These are phyloP conservation scores for Coregonus clupeaformis DNA, from an alignment of 2,113 vertebrate species.

Conservation along the genomic window DNA sequence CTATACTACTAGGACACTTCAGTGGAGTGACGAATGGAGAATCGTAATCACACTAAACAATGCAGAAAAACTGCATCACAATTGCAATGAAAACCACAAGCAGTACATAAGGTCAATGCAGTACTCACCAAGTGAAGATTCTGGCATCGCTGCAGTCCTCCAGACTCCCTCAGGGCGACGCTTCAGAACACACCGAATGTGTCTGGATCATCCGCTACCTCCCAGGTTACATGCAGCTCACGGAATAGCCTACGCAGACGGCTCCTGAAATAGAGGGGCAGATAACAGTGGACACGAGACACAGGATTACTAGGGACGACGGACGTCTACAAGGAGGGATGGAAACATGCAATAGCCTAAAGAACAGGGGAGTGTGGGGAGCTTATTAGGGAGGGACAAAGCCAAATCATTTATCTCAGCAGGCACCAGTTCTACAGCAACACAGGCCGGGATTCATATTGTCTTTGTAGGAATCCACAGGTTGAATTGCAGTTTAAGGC, in stretches of 20 bases:
- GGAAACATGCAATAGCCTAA: constrained; percentile 3
- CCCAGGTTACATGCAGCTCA: constrained; percentile 55
- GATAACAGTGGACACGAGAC: constrained; percentile 32
- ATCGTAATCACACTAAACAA: not conserved
- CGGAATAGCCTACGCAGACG: constrained; percentile 68
- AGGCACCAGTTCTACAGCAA: no score
- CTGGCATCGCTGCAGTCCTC: constrained; percentile 81
- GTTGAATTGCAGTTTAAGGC: no score
- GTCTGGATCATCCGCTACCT: constrained; percentile 64
- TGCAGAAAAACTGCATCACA: not conserved
- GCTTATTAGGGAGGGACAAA: not conserved
- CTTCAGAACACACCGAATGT: constrained; percentile 47
- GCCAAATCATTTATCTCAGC: constrained; percentile 8
- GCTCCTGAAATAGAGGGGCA: constrained; percentile 79
- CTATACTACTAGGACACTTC: no score
- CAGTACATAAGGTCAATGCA: no score
- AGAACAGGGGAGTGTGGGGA: not conserved
- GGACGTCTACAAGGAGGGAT: constrained; percentile 5
- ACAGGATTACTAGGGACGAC: constrained; percentile 50
- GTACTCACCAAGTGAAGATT: constrained; percentile 79
- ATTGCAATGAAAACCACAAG: not conserved
- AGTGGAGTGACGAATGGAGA: not conserved
- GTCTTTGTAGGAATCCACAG: no score
- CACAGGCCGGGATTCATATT: no score
- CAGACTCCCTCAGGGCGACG: constrained; percentile 73